phyloP scores from a whole-genome alignment of 2,888 invertebrate species.

The Myopa tessellatipennis region DNA sequence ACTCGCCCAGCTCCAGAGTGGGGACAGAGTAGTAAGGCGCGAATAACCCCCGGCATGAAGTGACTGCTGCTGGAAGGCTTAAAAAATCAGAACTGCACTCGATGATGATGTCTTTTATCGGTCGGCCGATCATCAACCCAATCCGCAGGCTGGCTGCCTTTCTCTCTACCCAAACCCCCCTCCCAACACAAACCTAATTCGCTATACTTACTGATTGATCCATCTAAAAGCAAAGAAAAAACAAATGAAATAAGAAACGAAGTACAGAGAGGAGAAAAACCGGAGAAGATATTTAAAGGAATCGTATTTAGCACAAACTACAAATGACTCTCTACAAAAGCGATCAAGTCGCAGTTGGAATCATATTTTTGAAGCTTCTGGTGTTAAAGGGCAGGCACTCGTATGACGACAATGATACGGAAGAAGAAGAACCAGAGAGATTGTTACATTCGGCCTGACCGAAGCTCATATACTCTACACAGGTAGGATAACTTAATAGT shows the following conservation, averaged over 20 bases:
- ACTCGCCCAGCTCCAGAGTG: not conserved
- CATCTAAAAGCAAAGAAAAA: slow-evolving; percentile 21
- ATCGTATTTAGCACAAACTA: slow-evolving; percentile 14
- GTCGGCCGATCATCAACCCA: slow-evolving; percentile 18
- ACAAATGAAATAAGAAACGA: slow-evolving; percentile 9
- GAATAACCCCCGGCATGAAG: slow-evolving; percentile 41
- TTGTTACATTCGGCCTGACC: no score
- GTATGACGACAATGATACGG: no score
- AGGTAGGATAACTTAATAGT: no score
- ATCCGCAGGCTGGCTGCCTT: not conserved
- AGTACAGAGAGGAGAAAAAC: not conserved
- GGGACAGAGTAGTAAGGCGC: not conserved
- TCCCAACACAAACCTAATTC: no score
- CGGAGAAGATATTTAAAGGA: not conserved
- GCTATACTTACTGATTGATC: slow-evolving; percentile 24
- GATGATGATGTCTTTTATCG: slow-evolving; percentile 18
- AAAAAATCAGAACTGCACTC: slow-evolving; percentile 36
- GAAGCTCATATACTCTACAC: no score
- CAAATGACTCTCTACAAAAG: slow-evolving; percentile 2
- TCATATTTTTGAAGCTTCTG: slow-evolving; percentile 12
- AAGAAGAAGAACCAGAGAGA: no score
- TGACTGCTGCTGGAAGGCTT: slow-evolving; percentile 10
- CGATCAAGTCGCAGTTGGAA: slow-evolving; percentile 29
- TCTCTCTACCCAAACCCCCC: no score
- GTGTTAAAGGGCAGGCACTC: not conserved